These are phyloP conservation scores for Xiphophorus maculatus DNA, from an alignment of 2,113 vertebrate genomes.

Conservation along the genomic window DNA sequence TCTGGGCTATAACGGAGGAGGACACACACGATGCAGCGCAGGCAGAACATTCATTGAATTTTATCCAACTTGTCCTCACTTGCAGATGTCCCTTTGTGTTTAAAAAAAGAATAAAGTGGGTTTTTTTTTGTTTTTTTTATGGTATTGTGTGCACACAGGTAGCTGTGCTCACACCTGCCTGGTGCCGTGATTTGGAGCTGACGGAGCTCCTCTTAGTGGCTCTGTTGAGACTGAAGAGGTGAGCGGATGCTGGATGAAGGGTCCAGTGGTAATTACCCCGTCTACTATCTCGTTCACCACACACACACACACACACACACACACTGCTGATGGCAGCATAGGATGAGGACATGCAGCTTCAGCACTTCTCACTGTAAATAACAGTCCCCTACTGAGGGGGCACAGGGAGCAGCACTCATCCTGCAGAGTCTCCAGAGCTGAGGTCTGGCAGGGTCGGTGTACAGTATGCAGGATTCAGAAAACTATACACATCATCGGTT, in stretches of 20 bases:
- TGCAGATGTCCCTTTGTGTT: neutral
- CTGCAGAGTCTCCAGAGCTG: slow-evolving; percentile 7
- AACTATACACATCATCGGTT: neutral
- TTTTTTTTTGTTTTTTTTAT: neutral
- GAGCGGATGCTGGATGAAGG: slow-evolving; percentile 41
- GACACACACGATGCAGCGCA: slow-evolving; percentile 8
- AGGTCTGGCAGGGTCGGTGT: neutral
- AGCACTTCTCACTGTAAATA: slow-evolving; percentile 61
- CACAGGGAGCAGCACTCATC: slow-evolving; percentile 11
- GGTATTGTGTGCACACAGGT: neutral
- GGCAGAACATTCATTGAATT: neutral
- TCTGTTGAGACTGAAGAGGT: slow-evolving; percentile 42
- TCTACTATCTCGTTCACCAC: slow-evolving; percentile 13
- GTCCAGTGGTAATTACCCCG: slow-evolving; percentile 46
- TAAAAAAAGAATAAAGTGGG: neutral
- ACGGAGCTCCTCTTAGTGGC: slow-evolving; percentile 36
- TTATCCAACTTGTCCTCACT: slow-evolving; percentile 3
- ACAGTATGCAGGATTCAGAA: neutral
- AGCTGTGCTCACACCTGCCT: slow-evolving; percentile 1
- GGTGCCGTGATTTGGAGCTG: slow-evolving; percentile 8
- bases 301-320: slow-evolving; percentile 3
- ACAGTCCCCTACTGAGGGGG: slow-evolving; percentile 28
- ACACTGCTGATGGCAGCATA: slow-evolving; percentile 59
- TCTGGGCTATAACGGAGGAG: slow-evolving; percentile 10
- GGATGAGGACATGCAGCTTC: slow-evolving; percentile 61